A percentile compares a stretch with the other conserved stretches of the same genome.
These are phyloP conservation scores for Anisognathus igniventris DNA, from an alignment of 2,797 vertebrate species.

Conservation along the genomic window DNA sequence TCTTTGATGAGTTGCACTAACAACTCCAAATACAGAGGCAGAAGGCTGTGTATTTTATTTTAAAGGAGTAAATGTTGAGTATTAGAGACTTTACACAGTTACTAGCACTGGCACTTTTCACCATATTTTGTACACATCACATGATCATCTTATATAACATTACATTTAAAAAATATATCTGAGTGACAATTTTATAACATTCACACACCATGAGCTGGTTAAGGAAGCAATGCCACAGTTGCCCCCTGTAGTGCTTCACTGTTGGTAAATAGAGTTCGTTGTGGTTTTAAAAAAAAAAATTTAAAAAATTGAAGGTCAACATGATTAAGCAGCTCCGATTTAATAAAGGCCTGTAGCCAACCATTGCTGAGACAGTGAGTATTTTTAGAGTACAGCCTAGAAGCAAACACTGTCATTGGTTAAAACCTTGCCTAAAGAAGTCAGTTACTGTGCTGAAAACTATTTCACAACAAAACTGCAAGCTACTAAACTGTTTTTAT, in stretches of 20 bases:
- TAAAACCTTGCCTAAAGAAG: conserved; percentile 82
- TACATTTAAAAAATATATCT: conserved; percentile 85
- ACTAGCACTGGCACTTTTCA: conserved; percentile 97
- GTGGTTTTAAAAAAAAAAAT: conserved; percentile 63
- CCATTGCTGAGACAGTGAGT: conserved; percentile 74
- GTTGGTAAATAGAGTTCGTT: conserved; percentile 75
- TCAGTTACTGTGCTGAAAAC: conserved; percentile 81
- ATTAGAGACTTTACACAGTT: conserved; percentile 92
- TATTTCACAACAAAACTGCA: conserved; percentile 82
- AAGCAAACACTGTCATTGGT: conserved; percentile 84
- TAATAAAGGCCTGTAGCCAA: conserved; percentile 78
- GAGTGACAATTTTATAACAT: conserved; percentile 78
- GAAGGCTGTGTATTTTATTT: conserved; percentile 80
- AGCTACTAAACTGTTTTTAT: conserved; percentile 84
- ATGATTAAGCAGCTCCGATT: conserved; percentile 85
- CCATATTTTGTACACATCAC: conserved; percentile 96
- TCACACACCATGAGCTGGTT: conserved; percentile 79
- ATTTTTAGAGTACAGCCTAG: conserved; percentile 78
- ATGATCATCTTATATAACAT: conserved; percentile 89
- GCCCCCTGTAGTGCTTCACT: conserved; percentile 88
- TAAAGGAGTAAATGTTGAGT: conserved; percentile 80
- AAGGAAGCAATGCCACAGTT: conserved; percentile 72
- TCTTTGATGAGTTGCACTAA: conserved; percentile 79
- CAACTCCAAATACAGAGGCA: conserved; percentile 80
- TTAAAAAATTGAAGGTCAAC: conserved; percentile 68